Percentiles rank a stretch among this genome's conserved stretches.
These are phyloP conservation scores for Lysiphlebus fabarum DNA, from an alignment of 1,140 invertebrate genomes.

Conservation along the genomic window DNA sequence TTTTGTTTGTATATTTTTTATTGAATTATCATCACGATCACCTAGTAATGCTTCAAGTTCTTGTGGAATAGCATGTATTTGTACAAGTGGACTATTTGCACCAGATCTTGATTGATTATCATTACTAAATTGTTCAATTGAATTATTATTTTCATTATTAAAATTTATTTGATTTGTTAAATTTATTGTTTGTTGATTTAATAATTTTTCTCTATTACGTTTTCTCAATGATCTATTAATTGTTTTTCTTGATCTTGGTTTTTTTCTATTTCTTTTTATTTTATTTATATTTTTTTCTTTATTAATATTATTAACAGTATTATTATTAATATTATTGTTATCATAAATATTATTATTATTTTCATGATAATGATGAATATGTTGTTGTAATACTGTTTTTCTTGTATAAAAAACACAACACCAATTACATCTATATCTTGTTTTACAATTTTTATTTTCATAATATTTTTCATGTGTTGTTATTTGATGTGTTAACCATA, in stretches of 20 bases:
- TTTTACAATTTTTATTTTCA: background rate
- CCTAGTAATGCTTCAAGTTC: slow-evolving; percentile 11
- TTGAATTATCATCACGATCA: background rate
- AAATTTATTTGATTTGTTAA: too few relatives aligned
- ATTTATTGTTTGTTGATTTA: too few relatives aligned
- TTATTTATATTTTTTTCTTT: too few relatives aligned
- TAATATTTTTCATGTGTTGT: background rate
- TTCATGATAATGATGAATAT: slow-evolving; percentile 5
- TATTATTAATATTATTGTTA: too few relatives aligned
- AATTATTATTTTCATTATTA: background rate
- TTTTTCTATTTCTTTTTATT: too few relatives aligned
- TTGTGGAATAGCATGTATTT: slow-evolving; percentile 12
- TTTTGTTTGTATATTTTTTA: background rate
- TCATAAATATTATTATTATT: background rate
- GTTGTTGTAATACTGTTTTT: slow-evolving; percentile 3
- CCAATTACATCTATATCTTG: background rate
- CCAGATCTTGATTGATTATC: background rate
- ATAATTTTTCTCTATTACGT: too few relatives aligned
- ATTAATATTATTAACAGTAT: too few relatives aligned
- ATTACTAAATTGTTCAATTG: background rate
- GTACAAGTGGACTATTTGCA: slow-evolving; percentile 1
- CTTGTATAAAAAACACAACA: background rate
- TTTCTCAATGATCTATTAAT: too few relatives aligned
- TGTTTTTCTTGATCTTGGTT: too few relatives aligned
- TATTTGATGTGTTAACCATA: background rate